Conservation (phyloP, 2,113 vertebrate genomes). For the Brevimyrus niger region DNA sequence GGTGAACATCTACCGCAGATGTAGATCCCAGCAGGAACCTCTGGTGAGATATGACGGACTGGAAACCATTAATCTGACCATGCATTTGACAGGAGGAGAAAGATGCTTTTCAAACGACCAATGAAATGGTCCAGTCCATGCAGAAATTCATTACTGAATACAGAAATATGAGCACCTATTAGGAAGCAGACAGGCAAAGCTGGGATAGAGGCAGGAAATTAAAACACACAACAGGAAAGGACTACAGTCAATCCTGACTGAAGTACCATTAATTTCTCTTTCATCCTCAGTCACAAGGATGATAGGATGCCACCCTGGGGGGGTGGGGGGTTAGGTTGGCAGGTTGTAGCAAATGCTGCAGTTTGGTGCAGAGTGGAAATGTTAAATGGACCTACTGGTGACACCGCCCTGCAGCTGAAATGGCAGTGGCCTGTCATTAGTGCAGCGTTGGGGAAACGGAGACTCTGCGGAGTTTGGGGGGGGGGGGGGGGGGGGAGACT, state of each 20-base stretch:
- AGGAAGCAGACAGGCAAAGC: background rate
- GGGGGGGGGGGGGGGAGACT: background rate
- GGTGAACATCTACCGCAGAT: background rate
- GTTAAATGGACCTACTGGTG: background rate
- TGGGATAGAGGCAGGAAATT: background rate
- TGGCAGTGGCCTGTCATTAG: background rate
- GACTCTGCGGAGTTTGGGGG: too few species aligned
- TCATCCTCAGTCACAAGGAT: background rate
- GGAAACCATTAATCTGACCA: background rate
- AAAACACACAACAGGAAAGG: background rate
- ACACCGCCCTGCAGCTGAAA: too few species aligned
- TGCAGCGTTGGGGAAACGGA: too few species aligned
- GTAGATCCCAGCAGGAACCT: background rate
- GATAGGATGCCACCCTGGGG: background rate
- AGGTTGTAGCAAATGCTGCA: background rate
- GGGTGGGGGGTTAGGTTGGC: too few species aligned
- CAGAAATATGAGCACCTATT: background rate
- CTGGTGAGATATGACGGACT: background rate
- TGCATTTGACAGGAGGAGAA: background rate
- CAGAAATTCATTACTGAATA: background rate
- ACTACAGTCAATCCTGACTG: background rate
- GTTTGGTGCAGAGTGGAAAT: background rate
- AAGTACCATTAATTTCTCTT: background rate
- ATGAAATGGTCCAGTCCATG: background rate
- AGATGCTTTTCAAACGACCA: background rate